Base-by-base conservation (phyloP, 2,888 invertebrate species). In the Diachrysia chrysitis region DNA sequence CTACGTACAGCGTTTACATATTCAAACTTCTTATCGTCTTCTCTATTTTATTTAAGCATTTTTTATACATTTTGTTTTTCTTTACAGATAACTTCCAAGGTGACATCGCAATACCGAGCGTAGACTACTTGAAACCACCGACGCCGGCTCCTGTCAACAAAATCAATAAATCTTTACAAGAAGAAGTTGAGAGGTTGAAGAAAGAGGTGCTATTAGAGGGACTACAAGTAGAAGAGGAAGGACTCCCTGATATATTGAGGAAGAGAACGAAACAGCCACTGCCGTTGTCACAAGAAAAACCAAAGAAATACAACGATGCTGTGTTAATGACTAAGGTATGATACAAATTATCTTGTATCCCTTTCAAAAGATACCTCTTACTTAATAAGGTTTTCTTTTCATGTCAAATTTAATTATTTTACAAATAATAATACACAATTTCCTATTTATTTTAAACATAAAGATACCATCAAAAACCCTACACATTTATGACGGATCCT, bases 171-270 rank as follows among this genome's bases (percentile, higher is more conserved):
- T 96, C 96, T 25, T 95, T 97, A 68, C 97, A 97, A 88, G 97
- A 97, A 88, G 97, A 98, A 88, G 96, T 98, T n/a, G 97, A 98
- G 87, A 97, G 97, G 86, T 96, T 98, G 83, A 97, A 98, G 84
- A 97, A 98, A 84, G 98, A 98, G 90, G 97, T 98, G 9, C 96
- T 98, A 63, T 95, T 97, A 65, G 98, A 98, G 90, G 98, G 98
- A 0, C 93, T 98, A 17, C 98, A 98, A 89, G 97, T 98, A 6
- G 98, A 98, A 93, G 98, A 98, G 86, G 98, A 98, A 89, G 98
- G 98, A 4, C 94, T 98, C 7, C 97, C 97, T 17, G 97, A 97
- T 93, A 96, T 97, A 68, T 91, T 97, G 70, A 95, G 97, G 71
- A 97, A 97, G 85, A 97, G 97, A 89, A 97, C 97, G 0, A 97